Conservation (phyloP, 2,888 invertebrate genomes). For the Oligia latruncula region DNA sequence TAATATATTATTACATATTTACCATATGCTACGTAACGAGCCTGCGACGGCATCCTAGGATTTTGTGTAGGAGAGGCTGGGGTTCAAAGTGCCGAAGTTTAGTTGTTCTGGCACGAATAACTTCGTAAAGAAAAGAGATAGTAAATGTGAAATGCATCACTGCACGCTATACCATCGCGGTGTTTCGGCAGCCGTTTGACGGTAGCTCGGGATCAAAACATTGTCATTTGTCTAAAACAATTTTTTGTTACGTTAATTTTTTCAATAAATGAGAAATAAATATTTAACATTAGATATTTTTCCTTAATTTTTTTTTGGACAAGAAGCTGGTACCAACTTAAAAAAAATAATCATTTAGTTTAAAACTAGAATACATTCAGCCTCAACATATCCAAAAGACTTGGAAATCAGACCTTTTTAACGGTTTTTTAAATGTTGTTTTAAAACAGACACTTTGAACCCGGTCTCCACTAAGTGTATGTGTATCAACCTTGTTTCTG, state of each 20-base stretch:
- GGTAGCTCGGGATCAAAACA: background rate
- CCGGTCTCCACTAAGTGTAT: background rate
- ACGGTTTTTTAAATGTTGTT: background rate
- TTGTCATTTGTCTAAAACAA: background rate
- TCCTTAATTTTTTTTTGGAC: background rate
- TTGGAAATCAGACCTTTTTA: background rate
- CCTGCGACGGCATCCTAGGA: constrained; percentile 3
- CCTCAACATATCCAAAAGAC: background rate
- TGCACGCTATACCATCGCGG: background rate
- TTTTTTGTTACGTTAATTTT: background rate
- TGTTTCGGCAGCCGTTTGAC: background rate
- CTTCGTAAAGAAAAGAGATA: background rate
- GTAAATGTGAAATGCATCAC: background rate
- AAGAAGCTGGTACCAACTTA: no score
- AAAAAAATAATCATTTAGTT: background rate
- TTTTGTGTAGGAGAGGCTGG: background rate
- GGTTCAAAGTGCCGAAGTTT: background rate
- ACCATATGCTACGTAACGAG: constrained; percentile 42
- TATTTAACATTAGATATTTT: background rate
- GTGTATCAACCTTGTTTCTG: background rate
- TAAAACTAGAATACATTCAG: background rate
- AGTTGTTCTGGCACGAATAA: background rate
- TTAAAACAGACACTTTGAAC: background rate
- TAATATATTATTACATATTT: constrained; percentile 58
- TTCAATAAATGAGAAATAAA: background rate